Conservation (phyloP, 2,113 vertebrate species). For the Cromileptes altivelis region DNA sequence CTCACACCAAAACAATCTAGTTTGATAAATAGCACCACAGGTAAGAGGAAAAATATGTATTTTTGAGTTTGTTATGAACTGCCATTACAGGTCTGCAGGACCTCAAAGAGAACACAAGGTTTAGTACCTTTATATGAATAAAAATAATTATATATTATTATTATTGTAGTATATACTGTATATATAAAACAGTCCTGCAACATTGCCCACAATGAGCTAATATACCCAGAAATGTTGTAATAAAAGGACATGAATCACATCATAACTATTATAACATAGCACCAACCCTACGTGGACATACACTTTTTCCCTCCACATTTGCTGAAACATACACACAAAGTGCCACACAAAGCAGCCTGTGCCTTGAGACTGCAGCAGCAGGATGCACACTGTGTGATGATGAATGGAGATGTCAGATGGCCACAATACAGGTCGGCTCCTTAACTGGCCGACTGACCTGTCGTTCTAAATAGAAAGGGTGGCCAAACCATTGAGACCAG, state of each 20-base stretch:
- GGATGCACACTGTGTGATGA: slow-evolving; percentile 63
- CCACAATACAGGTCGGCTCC: slow-evolving; percentile 68
- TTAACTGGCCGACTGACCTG: slow-evolving; percentile 72
- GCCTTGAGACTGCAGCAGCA: slow-evolving; percentile 42
- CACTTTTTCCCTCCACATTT: not conserved
- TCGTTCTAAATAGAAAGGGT: slow-evolving; percentile 68
- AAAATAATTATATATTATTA: not conserved
- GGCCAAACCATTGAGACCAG: slow-evolving; percentile 55
- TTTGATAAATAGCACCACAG: too few species aligned
- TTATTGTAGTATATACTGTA: too few species aligned
- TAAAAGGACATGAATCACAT: not conserved
- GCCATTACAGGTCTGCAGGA: not conserved
- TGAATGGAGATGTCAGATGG: slow-evolving; percentile 75
- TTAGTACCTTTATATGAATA: not conserved
- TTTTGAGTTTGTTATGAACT: too few species aligned
- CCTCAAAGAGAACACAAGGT: not conserved
- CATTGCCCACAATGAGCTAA: slow-evolving; percentile 4
- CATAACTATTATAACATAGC: not conserved
- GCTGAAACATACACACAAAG: slow-evolving; percentile 27
- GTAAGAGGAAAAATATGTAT: too few species aligned
- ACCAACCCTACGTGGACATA: not conserved
- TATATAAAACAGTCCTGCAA: not conserved
- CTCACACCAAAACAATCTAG: too few species aligned
- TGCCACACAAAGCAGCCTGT: slow-evolving; percentile 34
- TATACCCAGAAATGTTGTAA: not conserved